Conservation (phyloP, 2,888 invertebrate species). For the Eugnorisma glareosa region DNA sequence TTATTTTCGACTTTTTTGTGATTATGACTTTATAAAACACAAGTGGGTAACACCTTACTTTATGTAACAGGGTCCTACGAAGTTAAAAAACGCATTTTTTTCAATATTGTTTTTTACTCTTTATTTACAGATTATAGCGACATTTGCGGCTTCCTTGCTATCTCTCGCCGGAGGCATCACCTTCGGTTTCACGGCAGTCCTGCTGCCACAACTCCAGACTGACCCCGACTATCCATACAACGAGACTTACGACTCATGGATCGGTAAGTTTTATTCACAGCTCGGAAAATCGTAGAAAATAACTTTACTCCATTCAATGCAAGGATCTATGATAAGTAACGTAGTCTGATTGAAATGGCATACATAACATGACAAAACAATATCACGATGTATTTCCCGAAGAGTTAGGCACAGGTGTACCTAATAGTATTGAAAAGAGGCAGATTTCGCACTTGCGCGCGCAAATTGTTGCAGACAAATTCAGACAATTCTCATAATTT, state of each 20-base stretch:
- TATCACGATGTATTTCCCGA: neutral
- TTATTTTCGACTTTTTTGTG: neutral
- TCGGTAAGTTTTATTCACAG: slow-evolving; percentile 71
- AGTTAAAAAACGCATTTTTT: neutral
- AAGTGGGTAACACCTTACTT: neutral
- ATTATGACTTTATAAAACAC: neutral
- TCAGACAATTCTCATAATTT: no score
- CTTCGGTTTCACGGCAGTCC: slow-evolving; percentile 74
- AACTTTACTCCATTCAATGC: neutral
- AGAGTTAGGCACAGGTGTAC: neutral
- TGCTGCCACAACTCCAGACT: slow-evolving; percentile 73
- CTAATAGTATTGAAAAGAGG: no score
- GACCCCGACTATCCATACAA: slow-evolving; percentile 73
- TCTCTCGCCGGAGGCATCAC: slow-evolving; percentile 72
- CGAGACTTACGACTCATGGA: slow-evolving; percentile 74
- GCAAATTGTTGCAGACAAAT: no score
- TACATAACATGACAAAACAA: neutral
- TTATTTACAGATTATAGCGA: slow-evolving; percentile 71
- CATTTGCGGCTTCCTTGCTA: slow-evolving; percentile 71
- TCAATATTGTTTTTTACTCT: neutral
- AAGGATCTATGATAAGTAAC: neutral
- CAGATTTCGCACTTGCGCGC: no score
- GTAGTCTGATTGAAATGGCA: no score
- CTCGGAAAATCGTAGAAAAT: neutral
- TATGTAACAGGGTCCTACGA: neutral